Evolutionary conservation across 2,113 vertebrate genomes (phyloP).

Genomic region (Laticauda laticaudata): DNA sequence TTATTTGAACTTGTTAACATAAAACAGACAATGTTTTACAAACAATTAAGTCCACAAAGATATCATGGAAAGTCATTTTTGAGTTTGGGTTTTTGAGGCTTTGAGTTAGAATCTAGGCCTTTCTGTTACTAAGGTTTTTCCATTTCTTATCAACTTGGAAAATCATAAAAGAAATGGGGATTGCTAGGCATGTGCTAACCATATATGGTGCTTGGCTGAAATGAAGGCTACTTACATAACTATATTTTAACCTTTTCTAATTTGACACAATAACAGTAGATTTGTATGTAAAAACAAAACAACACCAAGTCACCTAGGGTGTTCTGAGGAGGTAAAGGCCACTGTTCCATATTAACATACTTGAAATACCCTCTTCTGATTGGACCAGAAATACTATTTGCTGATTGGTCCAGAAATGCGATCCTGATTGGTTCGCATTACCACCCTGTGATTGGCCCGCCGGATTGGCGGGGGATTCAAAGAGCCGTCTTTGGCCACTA

Average conservation of each 20-base stretch:
- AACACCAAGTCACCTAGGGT: too few relatives aligned
- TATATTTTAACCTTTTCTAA: neutral
- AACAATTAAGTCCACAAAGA: neutral
- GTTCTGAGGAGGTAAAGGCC: too few relatives aligned
- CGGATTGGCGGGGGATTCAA: too few relatives aligned
- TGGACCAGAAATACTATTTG: too few relatives aligned
- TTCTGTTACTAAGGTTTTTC: neutral
- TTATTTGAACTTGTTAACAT: neutral
- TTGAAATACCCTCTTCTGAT: too few relatives aligned
- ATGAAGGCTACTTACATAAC: neutral
- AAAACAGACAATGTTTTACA: slow-evolving; percentile 18
- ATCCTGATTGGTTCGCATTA: too few relatives aligned
- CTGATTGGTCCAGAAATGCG: too few relatives aligned
- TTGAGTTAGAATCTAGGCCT: neutral
- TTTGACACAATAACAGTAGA: neutral
- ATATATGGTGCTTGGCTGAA: neutral
- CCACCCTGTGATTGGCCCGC: too few relatives aligned
- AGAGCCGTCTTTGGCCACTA: too few relatives aligned
- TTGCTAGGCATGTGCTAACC: neutral
- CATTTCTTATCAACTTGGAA: neutral
- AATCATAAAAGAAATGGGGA: neutral
- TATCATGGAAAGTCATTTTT: neutral
- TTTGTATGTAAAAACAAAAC: too few relatives aligned
- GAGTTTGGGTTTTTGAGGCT: neutral
- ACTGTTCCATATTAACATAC: too few relatives aligned